Conservation (phyloP, 2,888 invertebrate species). For the Cataglyphis livida region DNA sequence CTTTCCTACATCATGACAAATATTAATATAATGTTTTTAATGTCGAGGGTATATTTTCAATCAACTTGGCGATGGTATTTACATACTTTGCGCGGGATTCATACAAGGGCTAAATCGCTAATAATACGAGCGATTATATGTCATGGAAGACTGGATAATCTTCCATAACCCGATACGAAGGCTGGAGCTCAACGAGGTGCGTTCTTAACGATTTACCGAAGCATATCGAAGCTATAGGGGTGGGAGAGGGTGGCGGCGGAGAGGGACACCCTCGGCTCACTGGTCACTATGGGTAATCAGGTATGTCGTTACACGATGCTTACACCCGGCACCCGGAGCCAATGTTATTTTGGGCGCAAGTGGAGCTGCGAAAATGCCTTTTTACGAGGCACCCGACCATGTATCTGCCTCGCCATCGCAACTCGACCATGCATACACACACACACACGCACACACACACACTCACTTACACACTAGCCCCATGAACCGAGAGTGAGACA, state of each 20-base stretch:
- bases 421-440: slow-evolving; percentile 66
- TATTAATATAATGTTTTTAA: background rate
- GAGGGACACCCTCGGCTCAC: slow-evolving; percentile 77
- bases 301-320: slow-evolving; percentile 77
- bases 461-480: slow-evolving; percentile 8
- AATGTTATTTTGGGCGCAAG: slow-evolving; percentile 71
- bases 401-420: slow-evolving; percentile 57
- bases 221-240: slow-evolving; percentile 67
- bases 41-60: background rate
- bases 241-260: background rate
- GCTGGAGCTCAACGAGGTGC: slow-evolving; percentile 74
- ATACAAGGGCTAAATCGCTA: slow-evolving; percentile 58
- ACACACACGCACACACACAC: background rate
- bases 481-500: slow-evolving; percentile 75
- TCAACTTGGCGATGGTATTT: slow-evolving; percentile 4
- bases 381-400: slow-evolving; percentile 79
- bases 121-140: slow-evolving; percentile 66
- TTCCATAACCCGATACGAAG: slow-evolving; percentile 51
- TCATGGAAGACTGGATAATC: slow-evolving; percentile 66
- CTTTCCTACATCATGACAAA: background rate
- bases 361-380: slow-evolving; percentile 77
- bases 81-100: background rate
- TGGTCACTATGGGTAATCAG: slow-evolving; percentile 82
- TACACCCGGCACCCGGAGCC: slow-evolving; percentile 65
- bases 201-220: slow-evolving; percentile 82